Evolutionary conservation across 2,113 vertebrate species (phyloP).

Genomic region (Chinchilla lanigera): DNA sequence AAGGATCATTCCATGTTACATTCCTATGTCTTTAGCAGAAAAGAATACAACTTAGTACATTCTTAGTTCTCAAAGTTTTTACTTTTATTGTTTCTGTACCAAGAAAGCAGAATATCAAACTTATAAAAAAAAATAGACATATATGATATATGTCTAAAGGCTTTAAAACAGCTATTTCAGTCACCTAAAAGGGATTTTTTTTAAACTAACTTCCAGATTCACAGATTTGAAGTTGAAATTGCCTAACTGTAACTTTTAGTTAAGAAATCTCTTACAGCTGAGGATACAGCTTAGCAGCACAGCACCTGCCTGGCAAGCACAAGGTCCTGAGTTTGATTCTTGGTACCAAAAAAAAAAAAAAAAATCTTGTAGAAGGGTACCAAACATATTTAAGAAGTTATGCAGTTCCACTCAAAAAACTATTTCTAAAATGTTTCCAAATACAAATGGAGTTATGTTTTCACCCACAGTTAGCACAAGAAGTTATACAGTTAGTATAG

Average conservation of each 20-base stretch:
- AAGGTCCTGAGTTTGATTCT: no score
- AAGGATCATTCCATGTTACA: background rate
- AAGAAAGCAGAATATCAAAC: background rate
- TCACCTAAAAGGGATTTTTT: background rate
- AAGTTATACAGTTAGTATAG: background rate
- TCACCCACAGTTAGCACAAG: background rate
- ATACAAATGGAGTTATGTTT: background rate
- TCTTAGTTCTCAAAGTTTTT: background rate
- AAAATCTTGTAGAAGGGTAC: background rate
- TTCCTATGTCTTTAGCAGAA: background rate
- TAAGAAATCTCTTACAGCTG: background rate
- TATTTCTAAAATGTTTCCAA: slow-evolving; percentile 19
- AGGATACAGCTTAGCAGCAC: no score
- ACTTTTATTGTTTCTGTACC: background rate
- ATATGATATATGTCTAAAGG: background rate
- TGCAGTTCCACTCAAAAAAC: background rate
- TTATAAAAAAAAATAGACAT: background rate
- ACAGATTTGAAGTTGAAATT: background rate
- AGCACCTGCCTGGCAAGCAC: no score
- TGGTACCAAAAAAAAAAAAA: no score
- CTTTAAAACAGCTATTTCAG: slow-evolving; percentile 27
- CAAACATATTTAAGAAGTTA: background rate
- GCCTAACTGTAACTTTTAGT: background rate
- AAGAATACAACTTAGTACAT: background rate
- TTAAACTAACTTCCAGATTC: background rate